These are phyloP conservation scores for Cantharis rufa DNA, from an alignment of 2,888 invertebrate genomes.

Conservation along the genomic window DNA sequence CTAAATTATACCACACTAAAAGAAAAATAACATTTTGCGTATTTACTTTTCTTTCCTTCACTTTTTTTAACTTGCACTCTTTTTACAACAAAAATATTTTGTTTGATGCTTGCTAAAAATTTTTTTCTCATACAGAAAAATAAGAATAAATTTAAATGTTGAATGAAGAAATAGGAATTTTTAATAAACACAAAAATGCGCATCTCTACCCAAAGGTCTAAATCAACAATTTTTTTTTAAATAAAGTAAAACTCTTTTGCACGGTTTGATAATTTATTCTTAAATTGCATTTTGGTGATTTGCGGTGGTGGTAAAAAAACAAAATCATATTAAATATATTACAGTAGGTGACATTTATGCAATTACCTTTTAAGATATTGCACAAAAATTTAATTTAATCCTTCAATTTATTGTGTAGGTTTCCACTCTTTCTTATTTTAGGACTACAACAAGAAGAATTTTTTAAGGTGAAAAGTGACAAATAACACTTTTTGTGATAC, in stretches of 20 bases:
- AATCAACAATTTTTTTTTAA: background rate
- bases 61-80: background rate
- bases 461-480: background rate
- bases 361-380: slow-evolving; percentile 11
- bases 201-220: background rate
- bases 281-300: background rate
- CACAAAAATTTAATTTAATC: slow-evolving; percentile 6
- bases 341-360: slow-evolving; percentile 2
- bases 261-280: background rate
- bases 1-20: slow-evolving; percentile 17
- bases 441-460: background rate
- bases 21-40: slow-evolving; percentile 8
- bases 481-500: slow-evolving; percentile 9
- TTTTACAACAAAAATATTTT: background rate
- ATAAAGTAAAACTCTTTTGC: background rate
- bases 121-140: background rate
- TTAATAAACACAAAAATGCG: background rate
- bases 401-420: background rate
- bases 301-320: background rate
- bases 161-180: background rate
- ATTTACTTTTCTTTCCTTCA: background rate
- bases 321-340: background rate
- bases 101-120: background rate
- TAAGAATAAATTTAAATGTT: background rate
- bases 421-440: background rate